These are phyloP conservation scores for Dolichomitus sp. DNA, from an alignment of 2,888 invertebrate genomes.

Conservation along the genomic window DNA sequence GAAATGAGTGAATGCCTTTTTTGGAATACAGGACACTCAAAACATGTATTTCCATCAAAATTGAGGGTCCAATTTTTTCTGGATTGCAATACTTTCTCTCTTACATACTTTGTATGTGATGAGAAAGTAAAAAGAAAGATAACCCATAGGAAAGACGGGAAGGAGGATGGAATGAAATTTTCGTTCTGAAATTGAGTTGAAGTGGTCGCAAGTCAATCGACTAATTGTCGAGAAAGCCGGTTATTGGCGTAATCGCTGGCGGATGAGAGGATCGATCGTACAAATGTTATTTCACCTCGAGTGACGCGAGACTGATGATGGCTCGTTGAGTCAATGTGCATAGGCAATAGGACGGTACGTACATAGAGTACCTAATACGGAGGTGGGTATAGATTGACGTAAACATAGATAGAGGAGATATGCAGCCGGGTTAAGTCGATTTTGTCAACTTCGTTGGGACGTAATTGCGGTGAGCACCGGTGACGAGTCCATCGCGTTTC, in stretches of 20 bases:
- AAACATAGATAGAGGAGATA: constrained; percentile 15
- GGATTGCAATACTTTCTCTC: too few relatives aligned
- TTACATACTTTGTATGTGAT: too few relatives aligned
- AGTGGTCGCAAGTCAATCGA: constrained; percentile 14
- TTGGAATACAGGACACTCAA: too few relatives aligned
- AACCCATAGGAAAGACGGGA: too few relatives aligned
- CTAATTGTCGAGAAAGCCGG: constrained; percentile 8
- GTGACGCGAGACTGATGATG: constrained; percentile 14
- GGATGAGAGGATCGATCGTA: constrained; percentile 33
- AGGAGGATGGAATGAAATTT: too few relatives aligned
- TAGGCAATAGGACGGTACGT: background rate
- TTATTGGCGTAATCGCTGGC: constrained; percentile 18
- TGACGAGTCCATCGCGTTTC: constrained; percentile 62
- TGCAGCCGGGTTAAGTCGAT: constrained; percentile 47
- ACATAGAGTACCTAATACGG: background rate
- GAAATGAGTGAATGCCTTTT: too few relatives aligned
- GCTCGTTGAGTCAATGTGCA: constrained; percentile 11
- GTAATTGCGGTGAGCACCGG: constrained; percentile 63
- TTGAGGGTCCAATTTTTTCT: too few relatives aligned
- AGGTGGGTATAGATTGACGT: constrained; percentile 5
- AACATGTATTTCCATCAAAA: too few relatives aligned
- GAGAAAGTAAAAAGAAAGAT: too few relatives aligned
- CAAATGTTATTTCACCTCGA: constrained; percentile 25
- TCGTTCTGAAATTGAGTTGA: background rate
- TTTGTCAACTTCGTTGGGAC: constrained; percentile 60